These are phyloP conservation scores for Pyxicephalus adspersus DNA, from an alignment of 2,113 vertebrate genomes.

Conservation along the genomic window DNA sequence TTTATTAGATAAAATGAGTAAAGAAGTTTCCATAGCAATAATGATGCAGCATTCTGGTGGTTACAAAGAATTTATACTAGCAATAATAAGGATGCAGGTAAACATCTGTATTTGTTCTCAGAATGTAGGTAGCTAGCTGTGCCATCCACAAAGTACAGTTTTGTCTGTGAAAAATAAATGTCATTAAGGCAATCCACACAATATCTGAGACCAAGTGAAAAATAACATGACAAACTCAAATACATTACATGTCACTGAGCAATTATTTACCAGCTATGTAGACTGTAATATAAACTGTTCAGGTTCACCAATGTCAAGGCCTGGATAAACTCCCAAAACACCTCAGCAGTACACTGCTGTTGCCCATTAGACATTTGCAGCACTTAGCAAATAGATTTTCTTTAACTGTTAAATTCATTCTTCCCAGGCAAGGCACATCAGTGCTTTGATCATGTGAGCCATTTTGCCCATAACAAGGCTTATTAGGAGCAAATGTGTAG, in stretches of 20 bases:
- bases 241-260: constrained; percentile 6
- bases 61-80: too few relatives aligned
- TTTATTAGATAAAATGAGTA: too few relatives aligned
- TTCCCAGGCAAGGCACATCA: constrained; percentile 8
- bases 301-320: constrained; percentile 23
- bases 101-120: too few relatives aligned
- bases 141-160: too few relatives aligned
- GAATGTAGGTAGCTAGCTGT: too few relatives aligned
- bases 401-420: constrained; percentile 6
- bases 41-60: too few relatives aligned
- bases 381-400: constrained; percentile 1
- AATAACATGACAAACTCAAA: background rate
- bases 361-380: constrained; percentile 13
- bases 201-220: background rate
- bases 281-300: background rate
- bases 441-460: constrained; percentile 31
- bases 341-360: background rate
- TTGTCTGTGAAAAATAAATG: background rate
- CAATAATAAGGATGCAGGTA: too few relatives aligned
- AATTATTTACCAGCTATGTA: constrained; percentile 17
- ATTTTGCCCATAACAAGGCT: constrained; percentile 38
- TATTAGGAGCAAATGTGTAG: constrained; percentile 36
- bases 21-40: too few relatives aligned
- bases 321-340: constrained; percentile 33
- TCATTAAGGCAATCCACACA: background rate